Conservation (phyloP, 1,140 invertebrate species). For the Lepidurus packardi region DNA sequence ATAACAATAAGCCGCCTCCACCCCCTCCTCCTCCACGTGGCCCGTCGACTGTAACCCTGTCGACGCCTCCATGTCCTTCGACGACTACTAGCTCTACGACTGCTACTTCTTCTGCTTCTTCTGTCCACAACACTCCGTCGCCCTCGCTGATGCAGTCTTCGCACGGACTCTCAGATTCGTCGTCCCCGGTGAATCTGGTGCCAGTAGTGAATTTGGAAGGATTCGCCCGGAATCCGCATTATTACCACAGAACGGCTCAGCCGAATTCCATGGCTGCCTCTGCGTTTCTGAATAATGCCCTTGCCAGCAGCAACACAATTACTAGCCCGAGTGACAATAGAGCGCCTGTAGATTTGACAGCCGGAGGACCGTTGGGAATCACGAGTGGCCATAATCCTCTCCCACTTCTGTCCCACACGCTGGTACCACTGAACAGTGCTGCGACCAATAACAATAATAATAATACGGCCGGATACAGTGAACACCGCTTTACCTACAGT, state of each 20-base stretch:
- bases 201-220: not conserved
- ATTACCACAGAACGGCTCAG: not conserved
- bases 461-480: conserved; percentile 41
- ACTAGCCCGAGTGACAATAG: not conserved
- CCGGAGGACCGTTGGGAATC: no score
- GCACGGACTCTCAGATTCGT: not conserved
- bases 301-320: not conserved
- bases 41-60: conserved; percentile 8
- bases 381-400: not conserved
- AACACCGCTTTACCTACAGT: conserved; percentile 48
- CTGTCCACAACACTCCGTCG: conserved; percentile 4
- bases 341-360: no score
- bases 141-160: not conserved
- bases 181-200: not conserved
- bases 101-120: not conserved
- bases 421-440: not conserved
- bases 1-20: conserved; percentile 9
- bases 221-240: not conserved
- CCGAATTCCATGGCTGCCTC: not conserved
- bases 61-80: conserved; percentile 9
- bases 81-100: not conserved
- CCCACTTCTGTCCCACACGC: not conserved
- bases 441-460: not conserved
- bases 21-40: conserved; percentile 5
- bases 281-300: not conserved